Base-by-base conservation (phyloP, 2,797 vertebrate genomes). In the Alauda arvensis region DNA sequence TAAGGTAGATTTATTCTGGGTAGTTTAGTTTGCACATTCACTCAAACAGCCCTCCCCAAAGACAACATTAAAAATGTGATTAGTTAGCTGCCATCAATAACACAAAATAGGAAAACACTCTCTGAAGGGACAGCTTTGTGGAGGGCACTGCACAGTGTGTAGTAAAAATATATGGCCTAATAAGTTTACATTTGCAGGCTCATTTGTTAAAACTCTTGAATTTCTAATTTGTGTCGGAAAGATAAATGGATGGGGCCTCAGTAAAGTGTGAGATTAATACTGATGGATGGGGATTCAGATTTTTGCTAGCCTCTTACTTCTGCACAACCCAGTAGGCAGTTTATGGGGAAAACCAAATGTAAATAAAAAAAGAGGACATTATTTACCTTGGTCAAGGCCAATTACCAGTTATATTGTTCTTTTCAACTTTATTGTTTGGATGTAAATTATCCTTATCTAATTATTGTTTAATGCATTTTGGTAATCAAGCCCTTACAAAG, bases 171-270 rank as follows among this genome's bases (percentile, higher is more conserved):
- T 97, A 97, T 96, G 95, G 96, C 97, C 97, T 99, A 99, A 99
- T 98, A 97, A 97, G 97, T 99, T 99, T 99, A 99, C 95, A 97
- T 97, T 97, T 96, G 94, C 96, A 92, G 94, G 96, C 97, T 98
- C 98, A 98, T 99, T 98, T 98, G 98, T 98, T 98, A 98, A 97
- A 97, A 98, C 97, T 98, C 97, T 97, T 98, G 97, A 97, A 97
- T 98, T 98, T 98, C 97, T 98, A 98, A 99, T 99, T 98, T 99
- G 97, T 98, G 99, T 99, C 98, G 97, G 98, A 95, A 98, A 99
- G 99, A 99, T 97, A 98, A 99, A 99, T 99, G 98, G 96, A 97
- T 94, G 94, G 86, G 95, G 96, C 95, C 94, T 95, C 93, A 95
- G 95, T 96, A 97, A 97, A 97, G 96, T 97, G 97, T 96, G 96